phyloP scores from a whole-genome alignment of 2,888 invertebrate species.

The Suillia variegata region DNA sequence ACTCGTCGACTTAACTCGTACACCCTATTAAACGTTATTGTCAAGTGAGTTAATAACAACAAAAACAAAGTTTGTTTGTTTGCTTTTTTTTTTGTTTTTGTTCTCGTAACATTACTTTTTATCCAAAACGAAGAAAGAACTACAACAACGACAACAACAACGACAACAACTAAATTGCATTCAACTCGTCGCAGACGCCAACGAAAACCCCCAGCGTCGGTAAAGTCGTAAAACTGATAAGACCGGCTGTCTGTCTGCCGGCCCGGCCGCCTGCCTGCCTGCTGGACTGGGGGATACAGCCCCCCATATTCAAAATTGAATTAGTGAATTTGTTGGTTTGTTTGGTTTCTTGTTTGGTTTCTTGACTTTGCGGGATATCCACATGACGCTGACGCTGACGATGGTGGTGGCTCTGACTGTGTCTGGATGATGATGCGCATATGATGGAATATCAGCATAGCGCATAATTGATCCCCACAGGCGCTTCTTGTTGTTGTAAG shows the following conservation, averaged over 20 bases:
- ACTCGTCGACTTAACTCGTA: slow-evolving; percentile 29
- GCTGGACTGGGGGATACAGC: neutral
- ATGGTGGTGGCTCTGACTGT: neutral
- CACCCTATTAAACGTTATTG: slow-evolving; percentile 35
- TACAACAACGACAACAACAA: neutral
- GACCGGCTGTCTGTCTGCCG: slow-evolving; percentile 3
- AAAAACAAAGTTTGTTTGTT: slow-evolving; percentile 14
- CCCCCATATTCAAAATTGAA: slow-evolving; percentile 1
- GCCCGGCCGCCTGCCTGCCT: neutral
- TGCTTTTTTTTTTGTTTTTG: slow-evolving; percentile 9
- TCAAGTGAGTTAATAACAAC: slow-evolving; percentile 25
- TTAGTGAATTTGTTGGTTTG: neutral
- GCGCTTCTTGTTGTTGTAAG: neutral
- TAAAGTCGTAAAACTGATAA: slow-evolving; percentile 24
- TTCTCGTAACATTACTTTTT: slow-evolving; percentile 13
- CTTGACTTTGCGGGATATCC: too few species aligned
- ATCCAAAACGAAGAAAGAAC: slow-evolving; percentile 32
- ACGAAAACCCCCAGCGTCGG: slow-evolving; percentile 16
- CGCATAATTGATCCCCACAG: slow-evolving; percentile 11
- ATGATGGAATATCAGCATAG: slow-evolving; percentile 9
- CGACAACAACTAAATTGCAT: slow-evolving; percentile 16
- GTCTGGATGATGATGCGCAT: neutral
- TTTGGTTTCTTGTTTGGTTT: too few species aligned
- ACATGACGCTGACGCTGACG: neutral
- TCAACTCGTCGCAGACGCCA: neutral